These are phyloP conservation scores for Xestia sexstrigata DNA, from an alignment of 2,888 invertebrate genomes.

Conservation along the genomic window DNA sequence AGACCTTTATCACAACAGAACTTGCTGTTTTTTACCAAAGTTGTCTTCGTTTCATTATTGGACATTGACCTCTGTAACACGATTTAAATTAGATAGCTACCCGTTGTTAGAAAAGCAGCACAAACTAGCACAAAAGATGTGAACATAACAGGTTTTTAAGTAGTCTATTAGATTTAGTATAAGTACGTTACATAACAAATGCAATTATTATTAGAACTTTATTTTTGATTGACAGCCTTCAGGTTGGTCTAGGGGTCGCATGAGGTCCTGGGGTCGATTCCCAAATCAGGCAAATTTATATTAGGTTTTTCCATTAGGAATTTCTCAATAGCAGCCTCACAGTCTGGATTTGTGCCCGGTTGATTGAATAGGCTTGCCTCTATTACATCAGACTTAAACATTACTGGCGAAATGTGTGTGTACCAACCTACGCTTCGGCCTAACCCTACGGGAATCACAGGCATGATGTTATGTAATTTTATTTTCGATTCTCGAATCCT, in stretches of 20 bases:
- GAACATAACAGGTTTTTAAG: constrained; percentile 33
- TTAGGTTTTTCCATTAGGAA: background rate
- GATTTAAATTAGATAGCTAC: constrained; percentile 61
- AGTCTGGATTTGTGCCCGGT: background rate
- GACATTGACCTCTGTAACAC: constrained; percentile 55
- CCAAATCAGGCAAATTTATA: background rate
- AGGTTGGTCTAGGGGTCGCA: background rate
- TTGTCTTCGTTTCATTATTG: constrained; percentile 61
- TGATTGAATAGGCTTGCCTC: background rate
- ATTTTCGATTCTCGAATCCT: background rate
- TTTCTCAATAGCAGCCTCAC: background rate
- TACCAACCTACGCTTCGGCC: background rate
- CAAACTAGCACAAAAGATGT: constrained; percentile 33
- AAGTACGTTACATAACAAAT: background rate
- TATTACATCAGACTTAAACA: background rate
- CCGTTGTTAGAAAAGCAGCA: constrained; percentile 20
- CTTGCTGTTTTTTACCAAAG: constrained; percentile 56
- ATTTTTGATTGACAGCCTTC: background rate
- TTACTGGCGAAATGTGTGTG: background rate
- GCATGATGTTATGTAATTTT: background rate
- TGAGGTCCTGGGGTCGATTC: background rate
- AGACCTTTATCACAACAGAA: constrained; percentile 58
- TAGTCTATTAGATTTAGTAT: constrained; percentile 26
- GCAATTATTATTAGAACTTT: background rate
- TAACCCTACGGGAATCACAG: background rate